Evolutionary conservation across 2,113 vertebrate genomes (phyloP).

Genomic region (Erinaceus europaeus): DNA sequence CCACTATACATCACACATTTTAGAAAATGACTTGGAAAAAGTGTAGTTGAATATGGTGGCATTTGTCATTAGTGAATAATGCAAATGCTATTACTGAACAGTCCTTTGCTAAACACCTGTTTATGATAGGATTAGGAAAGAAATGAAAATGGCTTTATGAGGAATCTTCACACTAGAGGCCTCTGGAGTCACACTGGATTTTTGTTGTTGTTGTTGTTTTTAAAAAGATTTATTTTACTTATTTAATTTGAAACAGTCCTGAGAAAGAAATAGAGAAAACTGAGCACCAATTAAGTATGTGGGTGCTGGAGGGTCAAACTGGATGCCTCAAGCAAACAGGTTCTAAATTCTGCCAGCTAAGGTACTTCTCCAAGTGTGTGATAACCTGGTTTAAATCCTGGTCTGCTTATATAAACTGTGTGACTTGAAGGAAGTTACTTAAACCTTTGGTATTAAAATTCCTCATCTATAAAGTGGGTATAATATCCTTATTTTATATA

Average conservation of each 20-base stretch:
- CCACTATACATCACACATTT: no score
- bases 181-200: background rate
- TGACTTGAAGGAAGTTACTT: background rate
- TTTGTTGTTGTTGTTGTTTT: background rate
- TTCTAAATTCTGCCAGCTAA: no score
- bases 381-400: no score
- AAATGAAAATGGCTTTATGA: background rate
- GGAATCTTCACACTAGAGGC: no score
- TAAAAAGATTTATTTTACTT: no score
- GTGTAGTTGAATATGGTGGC: background rate
- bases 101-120: background rate
- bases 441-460: background rate
- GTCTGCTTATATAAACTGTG: background rate
- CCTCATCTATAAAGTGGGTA: constrained; percentile 1
- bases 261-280: no score
- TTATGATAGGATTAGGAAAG: background rate
- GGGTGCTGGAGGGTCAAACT: no score
- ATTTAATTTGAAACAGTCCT: no score
- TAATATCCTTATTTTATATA: background rate
- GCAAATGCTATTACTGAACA: background rate
- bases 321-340: no score
- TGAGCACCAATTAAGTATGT: no score
- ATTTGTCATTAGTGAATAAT: background rate
- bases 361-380: no score
- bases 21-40: no score